phyloP scores from a whole-genome alignment of 2,888 invertebrate species.

The Netelia fuscicornis region DNA sequence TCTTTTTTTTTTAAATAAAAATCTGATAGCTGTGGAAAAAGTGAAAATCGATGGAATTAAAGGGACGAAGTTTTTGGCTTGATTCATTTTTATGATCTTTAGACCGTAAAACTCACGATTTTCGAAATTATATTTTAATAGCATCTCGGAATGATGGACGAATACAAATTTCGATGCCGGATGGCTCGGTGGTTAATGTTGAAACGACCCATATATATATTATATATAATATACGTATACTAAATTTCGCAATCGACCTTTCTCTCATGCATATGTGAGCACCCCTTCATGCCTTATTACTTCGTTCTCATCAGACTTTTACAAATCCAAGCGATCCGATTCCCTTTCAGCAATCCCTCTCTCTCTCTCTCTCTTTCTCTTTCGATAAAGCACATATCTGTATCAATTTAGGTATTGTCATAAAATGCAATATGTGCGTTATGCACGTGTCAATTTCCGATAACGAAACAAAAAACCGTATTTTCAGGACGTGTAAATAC shows the following conservation, averaged over 20 bases:
- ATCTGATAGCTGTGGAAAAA: too few species aligned
- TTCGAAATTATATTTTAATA: too few species aligned
- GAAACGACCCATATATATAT: not conserved
- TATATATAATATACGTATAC: not conserved
- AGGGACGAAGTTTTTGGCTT: too few species aligned
- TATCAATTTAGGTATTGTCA: not conserved
- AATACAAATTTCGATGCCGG: too few species aligned
- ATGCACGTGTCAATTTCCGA: constrained; percentile 37
- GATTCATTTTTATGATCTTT: too few species aligned
- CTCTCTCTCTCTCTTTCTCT: too few species aligned
- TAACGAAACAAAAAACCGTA: not conserved
- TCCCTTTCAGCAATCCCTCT: constrained; percentile 51
- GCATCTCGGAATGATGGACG: too few species aligned
- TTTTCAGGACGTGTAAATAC: not conserved
- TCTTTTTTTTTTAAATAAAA: too few species aligned
- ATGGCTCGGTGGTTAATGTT: too few species aligned
- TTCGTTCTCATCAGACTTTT: constrained; percentile 62
- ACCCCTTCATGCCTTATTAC: constrained; percentile 36
- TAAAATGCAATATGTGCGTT: constrained; percentile 11
- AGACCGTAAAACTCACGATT: too few species aligned
- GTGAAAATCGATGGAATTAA: too few species aligned
- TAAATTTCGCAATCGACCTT: constrained; percentile 68
- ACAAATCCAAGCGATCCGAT: constrained; percentile 60
- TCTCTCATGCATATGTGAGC: constrained; percentile 53
- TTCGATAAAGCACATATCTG: not conserved